Evolutionary conservation across 2,113 vertebrate genomes (phyloP).

Genomic region (Tonatia bakeri): DNA sequence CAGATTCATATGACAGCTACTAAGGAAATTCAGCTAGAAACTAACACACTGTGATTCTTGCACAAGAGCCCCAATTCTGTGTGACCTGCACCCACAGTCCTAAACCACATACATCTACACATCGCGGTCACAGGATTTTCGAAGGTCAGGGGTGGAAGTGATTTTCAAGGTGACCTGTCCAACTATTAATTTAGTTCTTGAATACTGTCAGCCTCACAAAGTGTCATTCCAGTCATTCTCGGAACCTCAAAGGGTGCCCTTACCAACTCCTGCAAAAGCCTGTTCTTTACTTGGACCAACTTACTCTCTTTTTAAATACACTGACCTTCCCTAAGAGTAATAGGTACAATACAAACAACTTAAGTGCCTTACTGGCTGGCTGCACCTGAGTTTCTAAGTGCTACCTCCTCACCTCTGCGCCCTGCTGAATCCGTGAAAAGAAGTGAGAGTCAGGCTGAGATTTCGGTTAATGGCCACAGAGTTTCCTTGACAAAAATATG

Average conservation of each 20-base stretch:
- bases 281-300: neutral
- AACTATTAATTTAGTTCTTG: neutral
- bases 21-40: neutral
- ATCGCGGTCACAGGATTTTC: neutral
- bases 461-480: neutral
- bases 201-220: neutral
- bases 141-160: neutral
- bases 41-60: neutral
- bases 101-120: neutral
- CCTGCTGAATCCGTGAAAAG: neutral
- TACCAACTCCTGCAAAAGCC: neutral
- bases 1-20: neutral
- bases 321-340: neutral
- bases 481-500: neutral
- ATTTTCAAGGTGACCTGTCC: neutral
- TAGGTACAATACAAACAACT: neutral
- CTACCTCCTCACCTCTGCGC: fast-evolving
- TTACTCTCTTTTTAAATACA: neutral
- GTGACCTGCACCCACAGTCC: neutral
- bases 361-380: neutral
- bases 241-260: neutral
- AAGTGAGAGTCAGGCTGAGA: neutral
- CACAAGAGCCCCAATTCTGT: neutral
- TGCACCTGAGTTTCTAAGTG: neutral
- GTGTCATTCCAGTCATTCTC: neutral